A percentile compares a stretch with the other conserved stretches of the same genome.
These are phyloP conservation scores for Hypercompe scribonia DNA, from an alignment of 2,888 invertebrate species.

Conservation along the genomic window DNA sequence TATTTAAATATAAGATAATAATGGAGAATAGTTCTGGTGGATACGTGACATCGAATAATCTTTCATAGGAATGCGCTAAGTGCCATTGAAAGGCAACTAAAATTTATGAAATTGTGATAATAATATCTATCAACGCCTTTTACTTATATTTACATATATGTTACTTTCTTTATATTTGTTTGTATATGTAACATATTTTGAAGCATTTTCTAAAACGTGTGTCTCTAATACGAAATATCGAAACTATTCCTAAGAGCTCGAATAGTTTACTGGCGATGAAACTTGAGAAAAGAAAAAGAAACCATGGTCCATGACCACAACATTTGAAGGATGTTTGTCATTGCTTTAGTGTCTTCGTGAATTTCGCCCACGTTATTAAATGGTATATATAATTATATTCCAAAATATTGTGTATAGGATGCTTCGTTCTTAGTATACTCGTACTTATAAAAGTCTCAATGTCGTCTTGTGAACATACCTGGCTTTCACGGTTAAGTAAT, in stretches of 20 bases:
- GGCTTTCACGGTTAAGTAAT: conserved; percentile 22
- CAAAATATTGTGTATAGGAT: conserved; percentile 43
- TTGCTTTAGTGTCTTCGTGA: conserved; percentile 26
- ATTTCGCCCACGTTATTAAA: conserved; percentile 33
- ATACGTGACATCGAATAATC: conserved; percentile 39
- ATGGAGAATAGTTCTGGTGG: conserved; percentile 24
- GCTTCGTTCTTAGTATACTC: conserved; percentile 29
- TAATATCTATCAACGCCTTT: conserved; percentile 49
- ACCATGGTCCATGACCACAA: neutral
- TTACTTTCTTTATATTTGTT: conserved; percentile 26
- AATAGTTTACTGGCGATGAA: neutral
- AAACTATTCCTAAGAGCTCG: neutral
- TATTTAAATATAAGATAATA: conserved; percentile 29
- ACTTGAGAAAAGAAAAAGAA: neutral
- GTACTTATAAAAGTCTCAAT: conserved; percentile 21
- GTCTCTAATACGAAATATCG: neutral
- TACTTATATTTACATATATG: conserved; percentile 30
- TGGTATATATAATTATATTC: conserved; percentile 42
- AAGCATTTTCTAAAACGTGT: neutral
- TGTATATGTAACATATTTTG: neutral
- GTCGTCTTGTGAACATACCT: conserved; percentile 25
- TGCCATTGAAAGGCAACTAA: conserved; percentile 55
- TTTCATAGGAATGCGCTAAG: conserved; percentile 50
- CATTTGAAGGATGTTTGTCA: neutral
- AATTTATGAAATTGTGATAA: conserved; percentile 59